These are phyloP conservation scores for Euwallacea similis DNA, from an alignment of 1,140 invertebrate species.

Conservation along the genomic window DNA sequence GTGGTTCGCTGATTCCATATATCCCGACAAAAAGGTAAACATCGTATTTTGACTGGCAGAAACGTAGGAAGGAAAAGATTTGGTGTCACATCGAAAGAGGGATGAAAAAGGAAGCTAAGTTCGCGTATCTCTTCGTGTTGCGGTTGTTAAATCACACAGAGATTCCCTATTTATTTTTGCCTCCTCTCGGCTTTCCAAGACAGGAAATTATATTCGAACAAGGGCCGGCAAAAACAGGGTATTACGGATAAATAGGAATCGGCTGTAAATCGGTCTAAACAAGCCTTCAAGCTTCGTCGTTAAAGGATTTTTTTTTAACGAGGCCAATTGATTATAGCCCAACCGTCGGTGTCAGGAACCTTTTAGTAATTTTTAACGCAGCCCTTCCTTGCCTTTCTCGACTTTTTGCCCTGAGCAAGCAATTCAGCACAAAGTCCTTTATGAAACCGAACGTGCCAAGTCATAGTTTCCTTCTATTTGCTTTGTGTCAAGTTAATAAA, in stretches of 20 bases:
- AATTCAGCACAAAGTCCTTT: slow-evolving; percentile 1
- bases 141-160: slow-evolving; percentile 1
- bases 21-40: slow-evolving; percentile 1
- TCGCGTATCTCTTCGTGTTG: background rate
- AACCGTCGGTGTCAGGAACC: background rate
- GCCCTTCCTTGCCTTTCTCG: background rate
- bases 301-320: background rate
- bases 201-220: slow-evolving; percentile 3
- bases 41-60: background rate
- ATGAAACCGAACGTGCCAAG: background rate
- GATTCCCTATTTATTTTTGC: slow-evolving; percentile 1
- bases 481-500: slow-evolving; percentile 15
- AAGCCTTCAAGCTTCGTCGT: background rate
- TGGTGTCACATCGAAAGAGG: background rate
- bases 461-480: background rate
- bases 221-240: background rate
- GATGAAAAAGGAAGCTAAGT: background rate
- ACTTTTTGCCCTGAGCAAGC: background rate
- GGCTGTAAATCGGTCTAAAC: background rate
- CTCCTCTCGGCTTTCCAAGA: background rate
- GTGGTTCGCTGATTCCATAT: background rate
- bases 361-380: background rate
- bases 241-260: background rate
- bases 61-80: slow-evolving; percentile 3
- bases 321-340: background rate